Evolutionary conservation across 2,888 invertebrate genomes (phyloP), one percentile per base, ranked within the genome.

Genomic region (Rhodophaea formosa): DNA sequence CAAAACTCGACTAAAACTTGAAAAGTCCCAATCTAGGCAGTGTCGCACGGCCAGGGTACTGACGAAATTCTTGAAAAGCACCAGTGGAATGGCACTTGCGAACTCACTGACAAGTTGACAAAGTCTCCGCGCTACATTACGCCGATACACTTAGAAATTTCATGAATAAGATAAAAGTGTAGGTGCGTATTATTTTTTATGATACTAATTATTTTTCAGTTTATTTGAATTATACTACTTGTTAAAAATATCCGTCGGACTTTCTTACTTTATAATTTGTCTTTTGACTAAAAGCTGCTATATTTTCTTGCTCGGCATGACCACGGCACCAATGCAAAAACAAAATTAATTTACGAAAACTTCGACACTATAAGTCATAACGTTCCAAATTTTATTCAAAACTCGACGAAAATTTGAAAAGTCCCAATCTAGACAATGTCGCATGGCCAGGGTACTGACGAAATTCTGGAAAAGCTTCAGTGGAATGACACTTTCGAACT

Each of bases 151-250:
- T 49, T 49, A 29, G 56, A 17, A 56, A 49, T 47, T 56, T 49
- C 49, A 56, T 51, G 49, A 56, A 56, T 56, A 42, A 49, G 29
- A 55, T 43, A 53, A 45, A 30, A 47, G 46, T 47, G 46, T n/a
- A n/a, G n/a, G n/a, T n/a, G n/a, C n/a, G n/a, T n/a, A n/a, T n/a
- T n/a, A n/a, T n/a, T n/a, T n/a, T n/a, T n/a, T n/a, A n/a, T n/a
- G n/a, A n/a, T n/a, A n/a, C n/a, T n/a, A n/a, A n/a, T n/a, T n/a
- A n/a, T n/a, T n/a, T n/a, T n/a, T n/a, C n/a, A n/a, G n/a, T n/a
- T n/a, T n/a, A n/a, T n/a, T n/a, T n/a, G n/a, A n/a, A n/a, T n/a
- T n/a, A n/a, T n/a, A n/a, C n/a, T n/a, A n/a, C n/a, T n/a, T n/a
- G n/a, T n/a, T n/a, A n/a, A n/a, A n/a, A n/a, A n/a, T n/a, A n/a